These are phyloP conservation scores for Nephotettix cincticeps DNA, from an alignment of 1,140 invertebrate species.

Conservation along the genomic window DNA sequence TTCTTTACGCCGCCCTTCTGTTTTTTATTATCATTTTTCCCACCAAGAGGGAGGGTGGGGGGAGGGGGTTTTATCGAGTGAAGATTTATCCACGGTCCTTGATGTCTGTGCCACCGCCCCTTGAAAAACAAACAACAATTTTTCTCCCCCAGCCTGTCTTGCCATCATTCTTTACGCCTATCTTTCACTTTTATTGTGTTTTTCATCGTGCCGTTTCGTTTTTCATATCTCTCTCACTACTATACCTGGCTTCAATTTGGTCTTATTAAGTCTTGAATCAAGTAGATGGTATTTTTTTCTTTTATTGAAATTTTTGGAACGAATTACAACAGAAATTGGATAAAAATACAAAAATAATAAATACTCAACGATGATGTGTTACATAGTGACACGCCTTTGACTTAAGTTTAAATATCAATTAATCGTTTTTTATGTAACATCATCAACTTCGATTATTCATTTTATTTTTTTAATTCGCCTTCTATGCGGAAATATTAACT, in stretches of 20 bases:
- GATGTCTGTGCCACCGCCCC: conserved; percentile 20
- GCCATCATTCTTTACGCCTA: conserved; percentile 7
- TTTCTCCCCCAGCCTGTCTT: conserved; percentile 25
- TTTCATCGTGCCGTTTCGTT: not conserved
- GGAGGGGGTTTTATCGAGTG: conserved; percentile 27
- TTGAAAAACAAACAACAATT: conserved; percentile 22
- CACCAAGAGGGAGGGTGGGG: not conserved
- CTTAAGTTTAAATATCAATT: too few species aligned
- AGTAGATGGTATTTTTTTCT: not conserved
- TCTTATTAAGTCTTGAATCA: not conserved
- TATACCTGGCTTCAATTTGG: not conserved
- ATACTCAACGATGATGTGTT: too few species aligned
- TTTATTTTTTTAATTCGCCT: too few species aligned
- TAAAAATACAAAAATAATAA: too few species aligned
- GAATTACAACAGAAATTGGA: too few species aligned
- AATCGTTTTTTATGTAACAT: too few species aligned
- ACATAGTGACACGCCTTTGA: too few species aligned
- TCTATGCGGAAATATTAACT: too few species aligned
- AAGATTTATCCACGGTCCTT: conserved; percentile 28
- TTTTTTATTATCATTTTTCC: conserved; percentile 32
- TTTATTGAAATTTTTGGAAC: too few species aligned
- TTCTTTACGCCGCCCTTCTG: conserved; percentile 24
- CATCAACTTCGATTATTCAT: too few species aligned
- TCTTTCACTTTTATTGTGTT: conserved; percentile 21
- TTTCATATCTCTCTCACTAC: not conserved